Conservation (phyloP, 2,797 vertebrate genomes). For the Paedocypris micromegethes region DNA sequence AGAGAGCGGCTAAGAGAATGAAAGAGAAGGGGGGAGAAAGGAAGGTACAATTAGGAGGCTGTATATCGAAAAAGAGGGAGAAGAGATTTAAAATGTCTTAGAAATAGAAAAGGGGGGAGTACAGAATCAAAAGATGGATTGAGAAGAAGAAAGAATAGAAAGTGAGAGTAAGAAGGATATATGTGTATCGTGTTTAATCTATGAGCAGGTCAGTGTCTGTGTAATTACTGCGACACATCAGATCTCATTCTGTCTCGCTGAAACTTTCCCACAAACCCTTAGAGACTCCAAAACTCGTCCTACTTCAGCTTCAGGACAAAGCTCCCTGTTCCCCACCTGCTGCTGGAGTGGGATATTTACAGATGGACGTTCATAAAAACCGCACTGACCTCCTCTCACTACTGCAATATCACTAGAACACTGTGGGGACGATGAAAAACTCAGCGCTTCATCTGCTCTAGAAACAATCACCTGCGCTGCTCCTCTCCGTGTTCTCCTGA, state of each 20-base stretch:
- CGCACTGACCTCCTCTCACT: neutral
- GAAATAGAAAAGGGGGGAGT: too few species aligned
- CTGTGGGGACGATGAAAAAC: too few species aligned
- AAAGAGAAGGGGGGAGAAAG: too few species aligned
- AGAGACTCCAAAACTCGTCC: slow-evolving; percentile 14
- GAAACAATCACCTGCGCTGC: slow-evolving; percentile 76
- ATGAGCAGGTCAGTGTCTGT: slow-evolving; percentile 16
- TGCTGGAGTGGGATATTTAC: neutral
- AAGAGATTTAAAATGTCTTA: too few species aligned
- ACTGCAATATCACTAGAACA: neutral
- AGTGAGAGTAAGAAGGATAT: neutral
- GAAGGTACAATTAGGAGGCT: too few species aligned
- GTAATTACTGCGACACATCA: slow-evolving; percentile 26
- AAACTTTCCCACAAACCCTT: neutral
- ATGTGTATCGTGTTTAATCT: neutral
- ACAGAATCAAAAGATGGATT: too few species aligned
- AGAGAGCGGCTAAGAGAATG: too few species aligned
- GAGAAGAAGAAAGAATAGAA: too few species aligned
- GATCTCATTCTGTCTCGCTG: slow-evolving; percentile 15
- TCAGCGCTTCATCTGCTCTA: too few species aligned
- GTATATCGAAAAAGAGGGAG: too few species aligned
- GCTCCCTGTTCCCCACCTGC: too few species aligned
- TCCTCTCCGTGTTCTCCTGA: slow-evolving; percentile 89
- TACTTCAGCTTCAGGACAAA: slow-evolving; percentile 8
- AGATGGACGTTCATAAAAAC: too few species aligned